These are phyloP conservation scores for Plecturocebus donacophilus DNA, from an alignment of 2,113 vertebrate species.

Conservation along the genomic window DNA sequence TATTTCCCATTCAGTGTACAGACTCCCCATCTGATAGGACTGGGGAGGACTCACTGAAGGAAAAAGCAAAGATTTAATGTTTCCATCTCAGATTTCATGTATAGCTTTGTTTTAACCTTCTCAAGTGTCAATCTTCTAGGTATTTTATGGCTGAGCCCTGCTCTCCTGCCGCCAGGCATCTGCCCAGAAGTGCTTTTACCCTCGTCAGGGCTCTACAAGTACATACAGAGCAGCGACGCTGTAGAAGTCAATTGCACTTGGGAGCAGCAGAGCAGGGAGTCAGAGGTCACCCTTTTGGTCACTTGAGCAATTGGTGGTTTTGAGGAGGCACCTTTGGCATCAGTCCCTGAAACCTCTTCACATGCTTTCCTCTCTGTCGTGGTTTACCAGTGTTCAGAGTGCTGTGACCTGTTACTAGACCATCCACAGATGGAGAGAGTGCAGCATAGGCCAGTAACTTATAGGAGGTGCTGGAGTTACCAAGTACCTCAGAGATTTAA, in stretches of 20 bases:
- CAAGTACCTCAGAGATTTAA: background rate
- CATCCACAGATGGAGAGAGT: background rate
- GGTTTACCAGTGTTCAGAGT: background rate
- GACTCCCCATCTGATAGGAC: constrained; percentile 55
- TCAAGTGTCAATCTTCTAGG: background rate
- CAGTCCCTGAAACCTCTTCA: background rate
- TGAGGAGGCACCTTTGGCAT: background rate
- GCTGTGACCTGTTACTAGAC: background rate
- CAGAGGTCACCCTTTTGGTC: background rate
- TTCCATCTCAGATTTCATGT: constrained; percentile 22
- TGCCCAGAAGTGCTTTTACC: background rate
- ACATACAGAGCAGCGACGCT: background rate
- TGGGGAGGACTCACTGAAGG: background rate
- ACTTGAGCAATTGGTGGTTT: background rate
- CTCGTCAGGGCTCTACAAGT: background rate
- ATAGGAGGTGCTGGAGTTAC: background rate
- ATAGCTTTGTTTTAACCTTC: constrained; percentile 27
- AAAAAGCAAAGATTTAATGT: constrained; percentile 59
- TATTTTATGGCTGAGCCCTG: background rate
- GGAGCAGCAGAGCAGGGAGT: background rate
- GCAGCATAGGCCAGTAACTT: background rate
- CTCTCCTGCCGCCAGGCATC: background rate
- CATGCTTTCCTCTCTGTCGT: background rate
- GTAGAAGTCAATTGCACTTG: background rate
- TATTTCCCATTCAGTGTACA: background rate